Conservation (phyloP, 2,113 vertebrate species). For the Urocolius indicus region DNA sequence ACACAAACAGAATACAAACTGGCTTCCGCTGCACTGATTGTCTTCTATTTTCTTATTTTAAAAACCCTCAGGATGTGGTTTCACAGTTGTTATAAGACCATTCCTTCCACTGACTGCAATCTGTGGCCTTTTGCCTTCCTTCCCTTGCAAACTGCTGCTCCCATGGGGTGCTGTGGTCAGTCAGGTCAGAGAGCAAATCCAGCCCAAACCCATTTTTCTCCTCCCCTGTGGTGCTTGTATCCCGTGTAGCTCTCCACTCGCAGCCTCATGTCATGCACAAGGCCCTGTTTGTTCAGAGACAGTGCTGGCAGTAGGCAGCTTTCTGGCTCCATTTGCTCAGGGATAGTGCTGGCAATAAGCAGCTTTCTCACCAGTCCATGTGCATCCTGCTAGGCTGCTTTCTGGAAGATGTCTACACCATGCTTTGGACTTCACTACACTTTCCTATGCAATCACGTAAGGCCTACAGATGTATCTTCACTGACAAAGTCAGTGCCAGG, state of each 20-base stretch:
- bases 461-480: neutral
- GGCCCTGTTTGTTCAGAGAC: neutral
- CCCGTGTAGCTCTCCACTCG: accelerated
- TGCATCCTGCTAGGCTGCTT: neutral
- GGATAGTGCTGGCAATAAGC: neutral
- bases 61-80: conserved; percentile 24
- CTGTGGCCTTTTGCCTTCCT: neutral
- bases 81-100: conserved; percentile 9
- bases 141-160: neutral
- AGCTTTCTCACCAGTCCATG: accelerated
- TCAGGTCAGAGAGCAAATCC: neutral
- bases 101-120: neutral
- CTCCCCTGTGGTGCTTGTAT: neutral
- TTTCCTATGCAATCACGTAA: neutral
- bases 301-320: neutral
- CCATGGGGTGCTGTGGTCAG: neutral
- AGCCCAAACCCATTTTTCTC: neutral
- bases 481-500: neutral
- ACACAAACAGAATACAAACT: neutral
- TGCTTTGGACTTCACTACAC: neutral
- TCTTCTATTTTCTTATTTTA: neutral
- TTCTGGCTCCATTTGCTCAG: neutral
- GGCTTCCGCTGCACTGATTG: neutral
- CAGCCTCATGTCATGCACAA: accelerated
- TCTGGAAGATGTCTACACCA: neutral